phyloP scores from a whole-genome alignment of 2,888 invertebrate genomes.

The Clivina fossor region DNA sequence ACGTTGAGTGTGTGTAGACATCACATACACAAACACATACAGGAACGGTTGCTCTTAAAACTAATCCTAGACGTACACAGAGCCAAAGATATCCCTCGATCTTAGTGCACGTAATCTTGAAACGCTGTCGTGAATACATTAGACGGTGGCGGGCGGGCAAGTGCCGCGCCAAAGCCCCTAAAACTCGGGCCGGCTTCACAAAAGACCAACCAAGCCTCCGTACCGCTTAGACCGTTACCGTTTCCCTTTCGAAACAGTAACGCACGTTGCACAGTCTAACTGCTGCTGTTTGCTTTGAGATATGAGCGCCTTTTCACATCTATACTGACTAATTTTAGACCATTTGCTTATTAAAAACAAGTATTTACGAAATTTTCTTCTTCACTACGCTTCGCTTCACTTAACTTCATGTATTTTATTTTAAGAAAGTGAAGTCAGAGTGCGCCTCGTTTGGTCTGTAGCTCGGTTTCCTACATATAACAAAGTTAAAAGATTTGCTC shows the following conservation, averaged over 20 bases:
- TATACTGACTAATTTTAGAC: conserved; percentile 35
- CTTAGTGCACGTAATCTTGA: conserved; percentile 34
- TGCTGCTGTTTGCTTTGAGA: conserved; percentile 30
- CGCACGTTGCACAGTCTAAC: conserved; percentile 3
- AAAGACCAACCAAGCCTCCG: conserved; percentile 26
- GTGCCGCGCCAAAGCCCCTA: conserved; percentile 30
- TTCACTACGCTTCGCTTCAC: conserved; percentile 25
- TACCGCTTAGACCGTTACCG: conserved; percentile 23
- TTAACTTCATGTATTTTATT: conserved; percentile 26
- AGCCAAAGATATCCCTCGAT: conserved; percentile 34
- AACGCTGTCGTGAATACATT: conserved; percentile 34
- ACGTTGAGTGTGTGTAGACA: conserved; percentile 25
- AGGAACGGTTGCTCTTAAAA: conserved; percentile 34
- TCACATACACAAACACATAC: no score
- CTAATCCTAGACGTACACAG: conserved; percentile 33
- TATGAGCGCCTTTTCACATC: conserved; percentile 35
- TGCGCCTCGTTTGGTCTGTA: no score
- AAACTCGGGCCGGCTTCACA: conserved; percentile 33
- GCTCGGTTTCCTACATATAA: no score
- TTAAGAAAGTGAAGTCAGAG: no score
- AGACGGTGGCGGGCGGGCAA: conserved; percentile 30
- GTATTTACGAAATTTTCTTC: conserved; percentile 34
- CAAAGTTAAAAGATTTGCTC: no score
- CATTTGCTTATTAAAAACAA: conserved; percentile 35
- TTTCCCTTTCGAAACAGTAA: neutral